Percentiles rank a stretch among this genome's conserved stretches.
phyloP scores from a whole-genome alignment of 2,888 invertebrate species.

The Eueremaeus valkanovi region DNA sequence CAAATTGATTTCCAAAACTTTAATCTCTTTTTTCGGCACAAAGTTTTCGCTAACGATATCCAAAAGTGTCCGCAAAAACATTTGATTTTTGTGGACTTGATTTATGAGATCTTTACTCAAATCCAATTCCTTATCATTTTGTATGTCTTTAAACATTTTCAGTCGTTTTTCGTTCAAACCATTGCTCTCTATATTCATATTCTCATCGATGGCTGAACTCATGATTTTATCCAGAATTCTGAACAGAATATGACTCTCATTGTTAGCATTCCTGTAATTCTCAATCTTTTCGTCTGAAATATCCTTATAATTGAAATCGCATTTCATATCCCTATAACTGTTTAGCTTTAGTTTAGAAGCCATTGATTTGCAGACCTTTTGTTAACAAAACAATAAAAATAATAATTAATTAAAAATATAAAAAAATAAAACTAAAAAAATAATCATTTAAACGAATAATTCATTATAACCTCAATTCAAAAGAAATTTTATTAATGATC shows the following conservation, averaged over 20 bases:
- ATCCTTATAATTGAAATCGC: conserved; percentile 3
- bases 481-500: too few relatives aligned
- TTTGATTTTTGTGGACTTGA: conserved; percentile 44
- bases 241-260: conserved; percentile 38
- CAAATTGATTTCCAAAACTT: conserved; percentile 64
- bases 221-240: conserved; percentile 1
- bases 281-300: not conserved
- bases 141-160: conserved; percentile 70
- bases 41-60: conserved; percentile 75
- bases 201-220: conserved; percentile 30
- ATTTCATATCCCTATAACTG: not conserved
- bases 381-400: too few relatives aligned
- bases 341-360: not conserved
- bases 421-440: too few relatives aligned
- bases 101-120: conserved; percentile 30
- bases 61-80: conserved; percentile 53
- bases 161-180: conserved; percentile 64
- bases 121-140: conserved; percentile 65
- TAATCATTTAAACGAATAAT: not conserved
- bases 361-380: not conserved
- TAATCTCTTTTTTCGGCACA: conserved; percentile 61
- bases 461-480: not conserved
- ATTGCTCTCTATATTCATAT: conserved; percentile 41
- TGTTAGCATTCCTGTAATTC: not conserved
- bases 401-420: too few relatives aligned